Percentiles rank a stretch among this genome's conserved stretches.
Evolutionary conservation across 2,113 vertebrate species (phyloP).

Genomic region (Diadophis punctatus): DNA sequence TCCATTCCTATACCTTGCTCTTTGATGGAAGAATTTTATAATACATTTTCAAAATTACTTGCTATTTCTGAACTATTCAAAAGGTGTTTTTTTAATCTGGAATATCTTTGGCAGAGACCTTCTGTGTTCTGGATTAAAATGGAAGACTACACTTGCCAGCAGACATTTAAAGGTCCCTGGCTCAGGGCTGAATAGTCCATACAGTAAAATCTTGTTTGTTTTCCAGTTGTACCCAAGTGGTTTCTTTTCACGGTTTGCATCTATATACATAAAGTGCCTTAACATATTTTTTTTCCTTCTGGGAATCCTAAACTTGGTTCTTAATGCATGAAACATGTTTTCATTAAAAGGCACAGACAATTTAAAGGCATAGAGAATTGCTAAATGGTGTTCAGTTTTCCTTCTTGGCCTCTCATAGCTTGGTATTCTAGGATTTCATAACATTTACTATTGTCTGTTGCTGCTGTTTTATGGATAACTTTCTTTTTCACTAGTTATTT

Average conservation of each 20-base stretch:
- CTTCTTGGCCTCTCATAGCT: not conserved
- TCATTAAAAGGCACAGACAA: not conserved
- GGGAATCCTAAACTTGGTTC: not conserved
- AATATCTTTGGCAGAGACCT: not conserved
- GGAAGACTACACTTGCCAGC: not conserved
- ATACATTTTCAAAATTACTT: not conserved
- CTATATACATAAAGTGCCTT: not conserved
- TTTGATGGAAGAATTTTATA: not conserved
- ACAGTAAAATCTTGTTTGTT: conserved; percentile 3
- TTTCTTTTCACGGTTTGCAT: not conserved
- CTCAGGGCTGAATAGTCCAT: not conserved
- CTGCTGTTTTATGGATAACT: not conserved
- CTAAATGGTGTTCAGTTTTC: not conserved
- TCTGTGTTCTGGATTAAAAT: not conserved
- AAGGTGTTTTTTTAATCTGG: not conserved
- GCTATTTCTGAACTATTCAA: not conserved
- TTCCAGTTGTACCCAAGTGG: not conserved
- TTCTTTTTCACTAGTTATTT: not conserved
- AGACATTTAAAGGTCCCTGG: not conserved
- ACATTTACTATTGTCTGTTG: not conserved
- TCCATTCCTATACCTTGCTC: not conserved
- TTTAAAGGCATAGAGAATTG: not conserved
- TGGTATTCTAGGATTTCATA: not conserved
- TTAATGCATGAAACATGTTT: not conserved
- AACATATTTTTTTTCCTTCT: not conserved